A percentile compares a stretch with the other conserved stretches of the same genome.
These are phyloP conservation scores for Trichacis sp. DNA, from an alignment of 2,888 invertebrate genomes.

Conservation along the genomic window DNA sequence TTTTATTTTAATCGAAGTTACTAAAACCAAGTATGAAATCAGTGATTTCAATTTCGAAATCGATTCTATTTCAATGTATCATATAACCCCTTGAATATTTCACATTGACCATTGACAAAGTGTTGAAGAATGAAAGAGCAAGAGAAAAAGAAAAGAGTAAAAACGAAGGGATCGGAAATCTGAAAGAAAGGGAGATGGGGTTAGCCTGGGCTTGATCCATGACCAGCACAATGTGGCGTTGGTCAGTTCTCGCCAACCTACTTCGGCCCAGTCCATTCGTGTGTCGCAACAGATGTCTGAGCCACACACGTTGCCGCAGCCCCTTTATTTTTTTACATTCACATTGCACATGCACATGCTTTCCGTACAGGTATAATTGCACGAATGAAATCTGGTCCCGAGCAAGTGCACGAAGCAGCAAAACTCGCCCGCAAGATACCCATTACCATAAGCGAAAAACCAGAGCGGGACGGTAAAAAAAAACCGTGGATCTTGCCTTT, in stretches of 20 bases:
- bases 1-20: too few species aligned
- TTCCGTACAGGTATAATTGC: too few species aligned
- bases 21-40: too few species aligned
- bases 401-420: too few species aligned
- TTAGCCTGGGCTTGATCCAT: conserved; percentile 50
- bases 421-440: too few species aligned
- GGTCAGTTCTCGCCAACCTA: conserved; percentile 56
- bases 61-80: too few species aligned
- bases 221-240: conserved; percentile 65
- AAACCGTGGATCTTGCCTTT: too few species aligned
- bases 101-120: neutral
- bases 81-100: neutral
- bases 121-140: neutral
- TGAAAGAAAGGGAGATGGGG: conserved; percentile 39
- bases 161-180: conserved; percentile 19
- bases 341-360: neutral
- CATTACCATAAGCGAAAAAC: too few species aligned
- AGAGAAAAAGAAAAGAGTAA: conserved; percentile 20
- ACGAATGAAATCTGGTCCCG: too few species aligned
- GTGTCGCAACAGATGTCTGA: neutral
- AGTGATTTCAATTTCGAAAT: too few species aligned
- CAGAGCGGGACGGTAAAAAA: too few species aligned
- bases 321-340: conserved; percentile 14
- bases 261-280: conserved; percentile 16
- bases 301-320: neutral